A percentile compares a stretch with the other conserved stretches of the same genome.
phyloP scores from a whole-genome alignment of 2,797 vertebrate species.

The Adelosebastes latens region DNA sequence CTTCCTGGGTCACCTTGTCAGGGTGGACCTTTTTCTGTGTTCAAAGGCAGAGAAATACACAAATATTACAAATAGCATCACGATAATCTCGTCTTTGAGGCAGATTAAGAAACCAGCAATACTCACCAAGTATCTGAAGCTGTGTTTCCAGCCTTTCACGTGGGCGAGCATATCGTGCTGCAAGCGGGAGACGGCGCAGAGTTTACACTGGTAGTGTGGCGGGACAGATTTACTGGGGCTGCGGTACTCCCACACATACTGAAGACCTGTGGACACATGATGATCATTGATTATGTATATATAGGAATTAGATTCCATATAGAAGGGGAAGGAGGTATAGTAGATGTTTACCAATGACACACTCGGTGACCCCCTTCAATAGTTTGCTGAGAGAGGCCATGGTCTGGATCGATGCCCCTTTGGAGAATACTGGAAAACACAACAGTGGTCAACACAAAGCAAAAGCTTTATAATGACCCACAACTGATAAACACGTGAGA shows the following conservation, averaged over 20 bases:
- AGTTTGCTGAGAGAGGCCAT: constrained; percentile 77
- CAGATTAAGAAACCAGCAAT: neutral
- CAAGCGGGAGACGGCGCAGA: constrained; percentile 78
- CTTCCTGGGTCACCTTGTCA: constrained; percentile 71
- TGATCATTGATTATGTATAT: neutral
- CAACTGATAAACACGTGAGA: neutral
- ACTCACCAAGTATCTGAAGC: constrained; percentile 82
- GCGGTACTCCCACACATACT: constrained; percentile 87
- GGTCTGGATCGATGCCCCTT: constrained; percentile 74
- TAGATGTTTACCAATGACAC: constrained; percentile 75
- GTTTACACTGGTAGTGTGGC: constrained; percentile 86
- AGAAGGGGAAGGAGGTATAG: neutral
- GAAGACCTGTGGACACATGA: constrained; percentile 77
- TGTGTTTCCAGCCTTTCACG: constrained; percentile 84
- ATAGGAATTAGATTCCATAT: neutral
- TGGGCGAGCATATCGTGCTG: constrained; percentile 84
- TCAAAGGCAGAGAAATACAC: neutral
- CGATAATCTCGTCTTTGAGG: neutral
- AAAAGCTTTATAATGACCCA: neutral
- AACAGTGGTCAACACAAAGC: constrained; percentile 40
- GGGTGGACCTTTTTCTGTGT: constrained; percentile 77
- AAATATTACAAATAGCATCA: neutral
- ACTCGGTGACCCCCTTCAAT: constrained; percentile 71
- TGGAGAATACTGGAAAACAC: constrained; percentile 76
- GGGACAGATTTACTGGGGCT: constrained; percentile 84